Evolutionary conservation across 2,113 vertebrate genomes (phyloP).

Genomic region (Thymallus thymallus): DNA sequence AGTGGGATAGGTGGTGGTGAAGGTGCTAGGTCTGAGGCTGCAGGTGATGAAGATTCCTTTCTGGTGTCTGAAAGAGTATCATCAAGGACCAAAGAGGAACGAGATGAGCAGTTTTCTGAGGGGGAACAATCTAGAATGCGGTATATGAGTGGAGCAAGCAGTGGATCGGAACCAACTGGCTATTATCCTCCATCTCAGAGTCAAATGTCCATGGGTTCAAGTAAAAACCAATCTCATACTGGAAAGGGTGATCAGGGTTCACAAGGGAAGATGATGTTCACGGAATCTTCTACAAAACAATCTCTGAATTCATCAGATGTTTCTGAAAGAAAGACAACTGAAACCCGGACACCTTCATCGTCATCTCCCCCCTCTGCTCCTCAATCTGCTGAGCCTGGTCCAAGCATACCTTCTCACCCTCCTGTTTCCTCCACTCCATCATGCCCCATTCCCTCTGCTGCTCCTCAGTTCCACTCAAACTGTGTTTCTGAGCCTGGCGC

Average conservation of each 20-base stretch:
- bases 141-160: slow-evolving; percentile 88
- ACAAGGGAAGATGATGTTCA: slow-evolving; percentile 49
- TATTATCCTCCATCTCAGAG: slow-evolving; percentile 58
- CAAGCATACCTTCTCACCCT: slow-evolving; percentile 54
- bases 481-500: slow-evolving; percentile 51
- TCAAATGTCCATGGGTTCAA: background rate
- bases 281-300: slow-evolving; percentile 52
- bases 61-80: slow-evolving; percentile 44
- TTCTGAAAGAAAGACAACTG: slow-evolving; percentile 57
- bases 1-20: slow-evolving; percentile 47
- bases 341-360: slow-evolving; percentile 59
- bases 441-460: slow-evolving; percentile 43
- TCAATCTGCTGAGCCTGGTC: slow-evolving; percentile 60
- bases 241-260: slow-evolving; percentile 32
- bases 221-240: slow-evolving; percentile 43
- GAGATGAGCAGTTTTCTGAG: slow-evolving; percentile 73
- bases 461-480: slow-evolving; percentile 56
- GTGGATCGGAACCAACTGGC: slow-evolving; percentile 83
- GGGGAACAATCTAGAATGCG: slow-evolving; percentile 78
- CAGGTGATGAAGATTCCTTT: slow-evolving; percentile 60
- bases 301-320: background rate
- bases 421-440: slow-evolving; percentile 55
- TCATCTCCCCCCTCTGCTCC: slow-evolving; percentile 74
- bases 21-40: slow-evolving; percentile 53
- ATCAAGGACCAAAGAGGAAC: slow-evolving; percentile 55